Conservation (phyloP, 1,140 invertebrate species). For the Oryzaephilus surinamensis region DNA sequence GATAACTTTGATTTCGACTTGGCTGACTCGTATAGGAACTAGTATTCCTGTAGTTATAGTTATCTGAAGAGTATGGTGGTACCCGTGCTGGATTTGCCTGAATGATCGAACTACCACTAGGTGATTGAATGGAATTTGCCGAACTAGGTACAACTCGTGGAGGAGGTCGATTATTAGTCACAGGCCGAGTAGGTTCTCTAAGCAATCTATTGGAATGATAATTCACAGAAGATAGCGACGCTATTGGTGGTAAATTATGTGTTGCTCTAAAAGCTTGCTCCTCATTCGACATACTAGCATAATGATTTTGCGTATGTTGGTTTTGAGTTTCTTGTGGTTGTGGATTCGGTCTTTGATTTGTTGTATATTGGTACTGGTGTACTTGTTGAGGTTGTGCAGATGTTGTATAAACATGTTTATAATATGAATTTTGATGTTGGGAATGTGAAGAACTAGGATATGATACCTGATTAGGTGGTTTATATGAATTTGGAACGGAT, state of each 20-base stretch:
- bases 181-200: slow-evolving; percentile 27
- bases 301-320: slow-evolving; percentile 1
- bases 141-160: slow-evolving; percentile 9
- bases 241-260: slow-evolving; percentile 44
- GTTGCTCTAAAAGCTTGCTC: slow-evolving; percentile 26
- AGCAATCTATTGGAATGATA: slow-evolving; percentile 37
- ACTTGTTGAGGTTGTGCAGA: slow-evolving; percentile 3
- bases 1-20: too few relatives aligned
- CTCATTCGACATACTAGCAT: slow-evolving; percentile 3
- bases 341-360: background rate
- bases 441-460: slow-evolving; percentile 3
- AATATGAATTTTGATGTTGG: slow-evolving; percentile 9
- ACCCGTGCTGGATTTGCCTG: slow-evolving; percentile 8
- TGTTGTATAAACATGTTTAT: slow-evolving; percentile 13
- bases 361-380: background rate
- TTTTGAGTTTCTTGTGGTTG: background rate
- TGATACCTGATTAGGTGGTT: slow-evolving; percentile 6
- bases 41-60: slow-evolving; percentile 9
- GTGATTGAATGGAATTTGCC: background rate
- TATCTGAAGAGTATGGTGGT: slow-evolving; percentile 10
- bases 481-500: slow-evolving; percentile 11
- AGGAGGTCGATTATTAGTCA: slow-evolving; percentile 8
- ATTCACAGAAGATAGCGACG: slow-evolving; percentile 35
- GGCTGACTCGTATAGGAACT: slow-evolving; percentile 9
- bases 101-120: too few relatives aligned